phyloP scores from a whole-genome alignment of 1,140 invertebrate species.

The Pseudomyrmex flavicornis region DNA sequence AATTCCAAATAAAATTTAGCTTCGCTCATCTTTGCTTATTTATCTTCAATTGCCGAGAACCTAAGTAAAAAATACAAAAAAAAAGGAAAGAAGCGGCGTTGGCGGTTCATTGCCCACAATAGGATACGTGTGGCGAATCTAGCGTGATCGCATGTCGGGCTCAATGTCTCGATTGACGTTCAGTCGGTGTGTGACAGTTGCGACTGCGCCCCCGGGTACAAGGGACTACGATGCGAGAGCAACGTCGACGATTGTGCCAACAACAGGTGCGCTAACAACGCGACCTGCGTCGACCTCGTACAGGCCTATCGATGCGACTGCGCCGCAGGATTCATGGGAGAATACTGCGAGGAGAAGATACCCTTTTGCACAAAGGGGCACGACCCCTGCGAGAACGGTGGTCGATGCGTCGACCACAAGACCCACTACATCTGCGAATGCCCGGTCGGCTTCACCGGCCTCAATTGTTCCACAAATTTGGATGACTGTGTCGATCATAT shows the following conservation, averaged over 20 bases:
- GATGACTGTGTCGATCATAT: slow-evolving; percentile 97
- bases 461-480: slow-evolving; percentile 96
- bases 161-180: slow-evolving; percentile 81
- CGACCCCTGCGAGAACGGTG: slow-evolving; percentile 97
- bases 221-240: slow-evolving; percentile 95
- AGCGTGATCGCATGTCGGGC: slow-evolving; percentile 76
- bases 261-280: slow-evolving; percentile 95
- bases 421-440: slow-evolving; percentile 98
- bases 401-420: slow-evolving; percentile 94
- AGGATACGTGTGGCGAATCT: slow-evolving; percentile 67
- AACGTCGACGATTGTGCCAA: slow-evolving; percentile 95
- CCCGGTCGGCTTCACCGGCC: slow-evolving; percentile 94
- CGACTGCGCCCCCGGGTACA: slow-evolving; percentile 94
- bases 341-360: slow-evolving; percentile 96
- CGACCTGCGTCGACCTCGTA: slow-evolving; percentile 94
- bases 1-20: background rate
- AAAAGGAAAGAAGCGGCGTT: slow-evolving; percentile 14
- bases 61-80: background rate
- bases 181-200: slow-evolving; percentile 88
- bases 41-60: background rate
- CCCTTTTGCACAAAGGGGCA: slow-evolving; percentile 94
- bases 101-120: slow-evolving; percentile 28
- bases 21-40: background rate
- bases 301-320: slow-evolving; percentile 95
- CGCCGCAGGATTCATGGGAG: slow-evolving; percentile 93